Evolutionary conservation across 2,888 invertebrate genomes (phyloP), one percentile per base, ranked within the genome.

Genomic region (Drosophila atroscutellata): DNA sequence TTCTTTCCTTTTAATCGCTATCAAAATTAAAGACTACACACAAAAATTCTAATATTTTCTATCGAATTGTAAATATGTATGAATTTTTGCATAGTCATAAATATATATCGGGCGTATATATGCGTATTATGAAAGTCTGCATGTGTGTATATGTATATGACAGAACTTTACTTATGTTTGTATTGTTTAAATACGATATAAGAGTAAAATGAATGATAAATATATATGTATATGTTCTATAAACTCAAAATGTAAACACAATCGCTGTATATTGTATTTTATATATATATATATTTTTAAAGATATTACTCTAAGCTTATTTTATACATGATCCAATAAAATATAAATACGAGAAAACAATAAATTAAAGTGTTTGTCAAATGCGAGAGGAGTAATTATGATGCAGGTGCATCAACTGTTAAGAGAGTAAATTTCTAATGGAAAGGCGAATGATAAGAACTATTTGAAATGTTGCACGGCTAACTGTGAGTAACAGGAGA

Each of bases 1-100:
- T 32, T 58, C 20, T 47, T 30, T 36, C 20, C 45, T 36, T 57
- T 62, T 30, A 30, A 62, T 39, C 34, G 56, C 54, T 70, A 58
- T 34, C 76, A 56, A 54, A 67, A 70, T 51, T 70, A 34, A 81
- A 72, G 84, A 80, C 75, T 79, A 79, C 69, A 64, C 42, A 66
- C 72, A 77, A 72, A 88, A 88, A 83, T 88, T 86, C 81, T 72
- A 81, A 85, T 88, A 86, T 85, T 85, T 88, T 86, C 86, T 83
- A 56, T 70, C 15, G 49, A 81, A 71, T 69, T 88, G 89, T 89
- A 89, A 89, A 86, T 86, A 86, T 86, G 76, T 77, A 83, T 88
- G 85, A 88, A 86, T 88, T 85, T 88, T 86, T 88, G 78, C 50
- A 78, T 75, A 78, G 79, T 79, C 80, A 78, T 75, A 79, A 78